Evolutionary conservation across 2,113 vertebrate genomes (phyloP).

Genomic region (Galemys pyrenaicus): DNA sequence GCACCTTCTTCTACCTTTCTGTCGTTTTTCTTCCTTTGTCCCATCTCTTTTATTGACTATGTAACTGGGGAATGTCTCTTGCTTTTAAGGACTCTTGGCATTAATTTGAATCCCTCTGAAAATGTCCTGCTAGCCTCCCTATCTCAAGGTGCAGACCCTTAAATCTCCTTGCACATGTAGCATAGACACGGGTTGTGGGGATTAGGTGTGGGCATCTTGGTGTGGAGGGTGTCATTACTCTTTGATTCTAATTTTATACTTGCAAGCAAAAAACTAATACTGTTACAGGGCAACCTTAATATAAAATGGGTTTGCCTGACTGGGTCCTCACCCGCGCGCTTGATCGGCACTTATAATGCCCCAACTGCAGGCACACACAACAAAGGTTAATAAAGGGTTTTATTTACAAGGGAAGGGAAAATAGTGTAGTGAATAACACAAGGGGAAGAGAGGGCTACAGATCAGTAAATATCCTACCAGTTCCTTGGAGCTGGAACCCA

Average conservation of each 20-base stretch:
- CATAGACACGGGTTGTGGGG: not conserved
- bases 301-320: too few species aligned
- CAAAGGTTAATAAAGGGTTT: too few species aligned
- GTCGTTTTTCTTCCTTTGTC: not conserved
- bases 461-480: too few species aligned
- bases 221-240: not conserved
- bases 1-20: not conserved
- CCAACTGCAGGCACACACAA: too few species aligned
- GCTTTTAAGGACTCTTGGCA: not conserved
- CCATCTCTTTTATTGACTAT: not conserved
- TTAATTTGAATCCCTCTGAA: not conserved
- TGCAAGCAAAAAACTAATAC: not conserved
- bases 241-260: constrained; percentile 20
- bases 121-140: not conserved
- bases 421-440: too few species aligned
- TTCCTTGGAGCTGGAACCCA: too few species aligned
- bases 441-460: too few species aligned
- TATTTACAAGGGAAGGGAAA: too few species aligned
- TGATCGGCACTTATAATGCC: too few species aligned
- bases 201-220: not conserved
- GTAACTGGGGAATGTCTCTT: not conserved
- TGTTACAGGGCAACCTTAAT: too few species aligned
- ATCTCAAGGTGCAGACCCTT: not conserved
- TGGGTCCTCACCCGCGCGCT: too few species aligned
- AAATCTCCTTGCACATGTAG: not conserved